Conservation (phyloP, 2,113 vertebrate species). For the Fulica atra region DNA sequence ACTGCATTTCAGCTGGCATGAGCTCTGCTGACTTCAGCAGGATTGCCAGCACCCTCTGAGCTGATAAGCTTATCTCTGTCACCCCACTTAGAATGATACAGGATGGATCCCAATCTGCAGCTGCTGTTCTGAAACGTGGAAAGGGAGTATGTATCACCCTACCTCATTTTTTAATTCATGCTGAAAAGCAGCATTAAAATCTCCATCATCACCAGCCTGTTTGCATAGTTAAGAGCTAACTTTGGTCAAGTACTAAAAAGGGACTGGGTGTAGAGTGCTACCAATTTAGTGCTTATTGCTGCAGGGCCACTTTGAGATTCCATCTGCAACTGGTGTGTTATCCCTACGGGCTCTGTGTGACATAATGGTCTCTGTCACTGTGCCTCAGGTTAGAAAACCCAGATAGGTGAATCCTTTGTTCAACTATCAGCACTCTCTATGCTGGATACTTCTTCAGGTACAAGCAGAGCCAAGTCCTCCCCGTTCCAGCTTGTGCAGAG, state of each 20-base stretch:
- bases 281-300: conserved; percentile 28
- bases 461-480: conserved; percentile 58
- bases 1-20: neutral
- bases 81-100: neutral
- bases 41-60: neutral
- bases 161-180: neutral
- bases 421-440: conserved; percentile 49
- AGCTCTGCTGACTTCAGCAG: neutral
- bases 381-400: neutral
- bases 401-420: neutral
- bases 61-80: neutral
- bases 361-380: neutral
- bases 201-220: neutral
- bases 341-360: neutral
- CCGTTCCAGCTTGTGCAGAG: conserved; percentile 49
- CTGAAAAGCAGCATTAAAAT: neutral
- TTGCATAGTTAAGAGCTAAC: conserved; percentile 12
- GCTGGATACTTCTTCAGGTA: conserved; percentile 67
- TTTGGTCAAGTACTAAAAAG: neutral
- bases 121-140: neutral
- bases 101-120: neutral
- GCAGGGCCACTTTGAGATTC: neutral
- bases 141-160: neutral
- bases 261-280: neutral
- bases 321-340: neutral